A percentile compares a stretch with the other conserved stretches of the same genome.
Conservation (phyloP, 2,797 vertebrate genomes). For the Crax fasciolata region DNA sequence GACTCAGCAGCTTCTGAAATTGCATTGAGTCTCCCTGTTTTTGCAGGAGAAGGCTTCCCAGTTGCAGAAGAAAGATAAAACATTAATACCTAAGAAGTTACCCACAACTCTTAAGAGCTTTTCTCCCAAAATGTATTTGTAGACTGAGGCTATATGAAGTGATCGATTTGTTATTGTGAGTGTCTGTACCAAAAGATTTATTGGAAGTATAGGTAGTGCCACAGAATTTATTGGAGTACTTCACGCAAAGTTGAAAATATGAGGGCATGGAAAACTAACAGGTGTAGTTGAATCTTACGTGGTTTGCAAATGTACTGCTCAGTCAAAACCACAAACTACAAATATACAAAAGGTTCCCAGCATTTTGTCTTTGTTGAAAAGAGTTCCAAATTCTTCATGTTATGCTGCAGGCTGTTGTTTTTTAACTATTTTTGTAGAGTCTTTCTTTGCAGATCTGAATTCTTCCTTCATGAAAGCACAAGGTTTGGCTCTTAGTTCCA, state of each 20-base stretch:
- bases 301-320: conserved; percentile 37
- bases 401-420: neutral
- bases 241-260: neutral
- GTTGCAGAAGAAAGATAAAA: neutral
- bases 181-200: neutral
- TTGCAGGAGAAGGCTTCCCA: neutral
- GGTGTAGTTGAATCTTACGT: neutral
- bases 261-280: neutral
- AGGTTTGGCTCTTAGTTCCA: conserved; percentile 25
- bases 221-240: neutral
- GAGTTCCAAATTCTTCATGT: neutral
- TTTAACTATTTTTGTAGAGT: neutral
- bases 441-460: conserved; percentile 11
- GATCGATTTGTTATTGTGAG: neutral
- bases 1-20: neutral
- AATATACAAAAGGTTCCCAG: neutral
- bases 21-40: neutral
- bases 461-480: conserved; percentile 28
- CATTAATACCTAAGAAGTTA: neutral
- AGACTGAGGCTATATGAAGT: neutral
- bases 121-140: neutral
- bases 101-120: neutral
- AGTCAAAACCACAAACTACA: neutral
- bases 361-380: neutral
- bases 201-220: neutral